Conservation (phyloP, 2,113 vertebrate species). For the Apteryx owenii region DNA sequence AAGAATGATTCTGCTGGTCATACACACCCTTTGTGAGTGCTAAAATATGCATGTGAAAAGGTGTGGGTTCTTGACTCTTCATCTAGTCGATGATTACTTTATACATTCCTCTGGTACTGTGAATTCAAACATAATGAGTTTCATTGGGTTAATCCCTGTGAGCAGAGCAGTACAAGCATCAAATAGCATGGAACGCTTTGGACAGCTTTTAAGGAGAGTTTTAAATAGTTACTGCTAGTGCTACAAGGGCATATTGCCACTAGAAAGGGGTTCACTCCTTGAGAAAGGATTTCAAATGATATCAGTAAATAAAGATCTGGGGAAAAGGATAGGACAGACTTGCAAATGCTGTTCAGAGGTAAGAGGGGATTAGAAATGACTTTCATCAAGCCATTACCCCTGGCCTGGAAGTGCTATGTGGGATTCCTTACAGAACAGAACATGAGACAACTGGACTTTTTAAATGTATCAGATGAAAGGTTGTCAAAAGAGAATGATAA, state of each 20-base stretch:
- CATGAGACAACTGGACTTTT: neutral
- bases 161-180: neutral
- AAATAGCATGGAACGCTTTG: neutral
- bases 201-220: neutral
- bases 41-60: constrained; percentile 2
- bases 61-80: constrained; percentile 14
- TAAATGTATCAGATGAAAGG: neutral
- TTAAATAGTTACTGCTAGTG: neutral
- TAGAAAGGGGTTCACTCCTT: neutral
- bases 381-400: neutral
- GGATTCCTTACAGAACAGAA: neutral
- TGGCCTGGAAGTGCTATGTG: neutral
- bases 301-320: neutral
- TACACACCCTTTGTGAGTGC: neutral
- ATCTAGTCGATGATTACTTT: constrained; percentile 56
- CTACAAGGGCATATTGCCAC: neutral
- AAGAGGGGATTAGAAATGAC: neutral
- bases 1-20: neutral
- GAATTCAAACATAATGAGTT: constrained; percentile 39
- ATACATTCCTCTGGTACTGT: neutral
- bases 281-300: neutral
- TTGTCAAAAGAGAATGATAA: neutral
- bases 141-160: neutral
- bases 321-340: neutral
- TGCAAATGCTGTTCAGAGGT: neutral